Conservation (phyloP, 2,797 vertebrate species). For the Hyperoplus lanceolatus region DNA sequence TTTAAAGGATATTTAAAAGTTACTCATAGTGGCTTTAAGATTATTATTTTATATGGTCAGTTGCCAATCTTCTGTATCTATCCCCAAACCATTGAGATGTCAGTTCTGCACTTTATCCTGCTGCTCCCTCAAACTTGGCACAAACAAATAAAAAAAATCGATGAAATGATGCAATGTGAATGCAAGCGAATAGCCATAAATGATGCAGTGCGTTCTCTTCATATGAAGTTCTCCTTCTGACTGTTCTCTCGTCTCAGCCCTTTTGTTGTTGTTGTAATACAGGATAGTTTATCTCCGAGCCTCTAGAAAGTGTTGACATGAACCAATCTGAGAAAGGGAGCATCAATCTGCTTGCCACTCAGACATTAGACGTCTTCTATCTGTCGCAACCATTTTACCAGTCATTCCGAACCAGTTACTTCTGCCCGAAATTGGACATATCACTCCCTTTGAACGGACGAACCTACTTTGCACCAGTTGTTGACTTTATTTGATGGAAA, state of each 20-base stretch:
- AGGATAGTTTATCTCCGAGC: background rate
- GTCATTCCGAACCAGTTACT: background rate
- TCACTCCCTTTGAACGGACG: background rate
- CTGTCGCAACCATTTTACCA: background rate
- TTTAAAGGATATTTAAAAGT: no score
- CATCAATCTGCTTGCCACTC: background rate
- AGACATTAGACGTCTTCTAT: background rate
- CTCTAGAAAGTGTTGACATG: background rate
- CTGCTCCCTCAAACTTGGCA: background rate
- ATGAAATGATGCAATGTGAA: background rate
- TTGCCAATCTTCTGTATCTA: background rate
- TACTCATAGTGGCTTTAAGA: constrained; percentile 1
- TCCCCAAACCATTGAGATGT: background rate
- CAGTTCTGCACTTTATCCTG: background rate
- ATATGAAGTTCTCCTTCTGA: no score
- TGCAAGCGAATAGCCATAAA: background rate
- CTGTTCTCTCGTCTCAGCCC: background rate
- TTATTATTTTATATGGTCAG: constrained; percentile 1
- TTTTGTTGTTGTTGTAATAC: background rate
- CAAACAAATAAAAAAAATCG: background rate
- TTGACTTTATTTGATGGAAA: background rate
- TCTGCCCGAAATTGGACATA: background rate
- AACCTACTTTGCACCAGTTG: background rate
- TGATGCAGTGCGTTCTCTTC: background rate
- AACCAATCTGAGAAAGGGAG: background rate